These are phyloP conservation scores for Thereva unica DNA, from an alignment of 2,888 invertebrate species.

Conservation along the genomic window DNA sequence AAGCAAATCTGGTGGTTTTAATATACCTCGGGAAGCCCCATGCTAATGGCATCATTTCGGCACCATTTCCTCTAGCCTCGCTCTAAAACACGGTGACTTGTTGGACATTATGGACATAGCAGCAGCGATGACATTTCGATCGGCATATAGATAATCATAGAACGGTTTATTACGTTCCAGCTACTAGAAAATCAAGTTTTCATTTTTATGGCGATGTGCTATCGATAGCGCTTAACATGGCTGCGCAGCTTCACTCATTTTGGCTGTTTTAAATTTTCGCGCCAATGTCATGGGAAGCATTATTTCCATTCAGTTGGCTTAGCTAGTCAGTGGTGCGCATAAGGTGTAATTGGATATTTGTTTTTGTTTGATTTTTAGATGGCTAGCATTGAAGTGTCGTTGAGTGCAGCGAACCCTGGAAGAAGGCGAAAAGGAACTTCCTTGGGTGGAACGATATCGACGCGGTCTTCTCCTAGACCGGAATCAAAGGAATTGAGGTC, in stretches of 20 bases:
- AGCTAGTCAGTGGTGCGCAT: not conserved
- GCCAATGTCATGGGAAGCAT: constrained; percentile 1
- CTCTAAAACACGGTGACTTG: too few relatives aligned
- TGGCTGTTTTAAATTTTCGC: constrained; percentile 11
- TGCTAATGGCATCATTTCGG: too few relatives aligned
- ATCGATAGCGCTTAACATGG: not conserved
- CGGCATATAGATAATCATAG: constrained; percentile 9
- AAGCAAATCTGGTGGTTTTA: too few relatives aligned
- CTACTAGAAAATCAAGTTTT: constrained; percentile 33
- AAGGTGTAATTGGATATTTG: constrained; percentile 5
- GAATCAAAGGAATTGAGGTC: constrained; percentile 68
- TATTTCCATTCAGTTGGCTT: constrained; percentile 19
- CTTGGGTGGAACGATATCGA: constrained; percentile 45
- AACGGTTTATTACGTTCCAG: constrained; percentile 6
- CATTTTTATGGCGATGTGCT: not conserved
- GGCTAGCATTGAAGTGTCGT: constrained; percentile 82
- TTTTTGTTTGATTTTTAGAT: constrained; percentile 62
- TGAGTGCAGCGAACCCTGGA: constrained; percentile 67
- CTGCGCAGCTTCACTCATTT: constrained; percentile 23
- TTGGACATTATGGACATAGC: too few relatives aligned
- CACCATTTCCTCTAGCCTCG: too few relatives aligned
- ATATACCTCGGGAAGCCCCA: too few relatives aligned
- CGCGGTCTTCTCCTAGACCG: constrained; percentile 42
- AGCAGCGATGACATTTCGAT: constrained; percentile 18
- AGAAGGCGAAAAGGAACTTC: constrained; percentile 62